These are phyloP conservation scores for Channa striata DNA, from an alignment of 2,797 vertebrate species.

Conservation along the genomic window DNA sequence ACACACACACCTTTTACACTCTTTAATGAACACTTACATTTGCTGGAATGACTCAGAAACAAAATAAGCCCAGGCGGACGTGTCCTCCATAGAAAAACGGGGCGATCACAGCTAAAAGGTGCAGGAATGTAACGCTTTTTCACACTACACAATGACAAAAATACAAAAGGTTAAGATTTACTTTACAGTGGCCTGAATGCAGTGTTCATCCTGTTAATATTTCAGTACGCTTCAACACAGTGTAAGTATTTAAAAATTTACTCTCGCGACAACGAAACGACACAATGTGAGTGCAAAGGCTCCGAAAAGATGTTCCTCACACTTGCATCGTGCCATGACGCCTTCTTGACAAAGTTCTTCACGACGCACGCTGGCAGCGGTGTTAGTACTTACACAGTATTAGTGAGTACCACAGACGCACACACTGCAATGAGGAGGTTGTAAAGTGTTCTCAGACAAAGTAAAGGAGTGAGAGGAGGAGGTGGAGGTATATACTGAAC, in stretches of 20 bases:
- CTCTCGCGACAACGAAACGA: slow-evolving; percentile 45
- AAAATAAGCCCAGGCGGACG: slow-evolving; percentile 19
- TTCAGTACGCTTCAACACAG: slow-evolving; percentile 54
- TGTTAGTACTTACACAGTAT: slow-evolving; percentile 58
- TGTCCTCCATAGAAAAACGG: slow-evolving; percentile 40
- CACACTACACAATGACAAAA: slow-evolving; percentile 52
- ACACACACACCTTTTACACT: slow-evolving; percentile 11
- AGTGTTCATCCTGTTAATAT: slow-evolving; percentile 30
- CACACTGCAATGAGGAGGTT: slow-evolving; percentile 45
- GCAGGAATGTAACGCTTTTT: slow-evolving; percentile 48
- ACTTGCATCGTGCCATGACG: slow-evolving; percentile 63
- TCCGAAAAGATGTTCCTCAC: slow-evolving; percentile 33
- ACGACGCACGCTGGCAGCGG: slow-evolving; percentile 35
- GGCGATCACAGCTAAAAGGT: slow-evolving; percentile 51
- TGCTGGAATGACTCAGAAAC: slow-evolving; percentile 61
- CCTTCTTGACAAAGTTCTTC: slow-evolving; percentile 28
- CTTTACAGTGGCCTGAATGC: slow-evolving; percentile 43
- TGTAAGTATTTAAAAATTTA: slow-evolving; percentile 35
- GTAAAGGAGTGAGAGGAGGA: slow-evolving; percentile 44
- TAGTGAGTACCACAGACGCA: slow-evolving; percentile 44
- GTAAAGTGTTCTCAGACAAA: slow-evolving; percentile 46
- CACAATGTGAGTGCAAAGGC: slow-evolving; percentile 63
- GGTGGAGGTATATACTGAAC: slow-evolving; percentile 63
- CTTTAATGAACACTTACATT: slow-evolving; percentile 39
- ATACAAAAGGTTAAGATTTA: slow-evolving; percentile 34